phyloP scores from a whole-genome alignment of 2,888 invertebrate genomes.

The Eupithecia subumbrata region DNA sequence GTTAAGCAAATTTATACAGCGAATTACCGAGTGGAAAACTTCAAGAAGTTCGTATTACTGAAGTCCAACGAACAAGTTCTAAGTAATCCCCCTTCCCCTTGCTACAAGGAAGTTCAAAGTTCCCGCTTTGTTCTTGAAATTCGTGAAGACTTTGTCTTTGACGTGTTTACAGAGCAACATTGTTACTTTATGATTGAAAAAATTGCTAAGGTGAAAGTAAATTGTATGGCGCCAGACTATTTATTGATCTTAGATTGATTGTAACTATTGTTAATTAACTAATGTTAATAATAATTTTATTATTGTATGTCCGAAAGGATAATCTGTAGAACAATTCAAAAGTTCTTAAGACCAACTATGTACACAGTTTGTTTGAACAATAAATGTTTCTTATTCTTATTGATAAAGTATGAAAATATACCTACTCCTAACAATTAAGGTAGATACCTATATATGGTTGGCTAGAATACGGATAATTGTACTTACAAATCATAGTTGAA shows the following conservation, averaged over 20 bases:
- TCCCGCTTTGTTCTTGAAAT: constrained; percentile 77
- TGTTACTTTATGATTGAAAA: constrained; percentile 30
- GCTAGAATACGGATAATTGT: too few relatives aligned
- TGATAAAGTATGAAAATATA: too few relatives aligned
- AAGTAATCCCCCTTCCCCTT: constrained; percentile 67
- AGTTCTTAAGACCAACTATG: too few relatives aligned
- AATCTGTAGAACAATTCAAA: too few relatives aligned
- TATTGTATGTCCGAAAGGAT: too few relatives aligned
- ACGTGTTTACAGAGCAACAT: constrained; percentile 68
- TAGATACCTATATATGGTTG: too few relatives aligned
- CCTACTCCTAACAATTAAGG: too few relatives aligned
- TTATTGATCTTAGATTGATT: background rate
- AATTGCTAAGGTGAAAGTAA: constrained; percentile 4
- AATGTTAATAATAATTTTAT: too few relatives aligned
- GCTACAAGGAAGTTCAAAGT: constrained; percentile 69
- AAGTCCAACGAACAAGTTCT: constrained; percentile 76
- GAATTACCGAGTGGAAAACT: constrained; percentile 80
- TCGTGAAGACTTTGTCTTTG: constrained; percentile 68
- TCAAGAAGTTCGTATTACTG: constrained; percentile 68
- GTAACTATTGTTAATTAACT: too few relatives aligned
- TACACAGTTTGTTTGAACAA: too few relatives aligned
- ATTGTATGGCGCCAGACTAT: background rate
- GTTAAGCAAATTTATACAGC: constrained; percentile 83
- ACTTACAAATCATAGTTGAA: too few relatives aligned
- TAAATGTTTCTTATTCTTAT: too few relatives aligned